These are phyloP conservation scores for Sycophila sp. DNA, from an alignment of 1,140 invertebrate genomes.

Conservation along the genomic window DNA sequence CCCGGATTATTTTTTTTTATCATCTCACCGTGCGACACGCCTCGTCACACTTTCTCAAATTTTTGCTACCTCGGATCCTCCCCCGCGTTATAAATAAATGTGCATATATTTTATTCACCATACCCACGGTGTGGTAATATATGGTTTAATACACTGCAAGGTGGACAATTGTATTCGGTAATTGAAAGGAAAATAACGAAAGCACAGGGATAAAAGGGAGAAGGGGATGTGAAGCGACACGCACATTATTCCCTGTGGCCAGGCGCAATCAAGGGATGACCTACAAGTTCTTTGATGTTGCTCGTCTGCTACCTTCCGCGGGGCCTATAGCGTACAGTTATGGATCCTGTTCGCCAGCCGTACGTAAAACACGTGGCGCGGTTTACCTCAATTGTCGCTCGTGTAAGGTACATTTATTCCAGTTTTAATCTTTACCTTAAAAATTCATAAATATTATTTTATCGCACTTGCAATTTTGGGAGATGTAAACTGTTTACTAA, in stretches of 20 bases:
- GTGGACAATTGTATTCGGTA: too few species aligned
- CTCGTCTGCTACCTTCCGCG: constrained; percentile 37
- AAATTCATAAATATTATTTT: too few species aligned
- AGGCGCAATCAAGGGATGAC: constrained; percentile 45
- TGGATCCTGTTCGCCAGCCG: constrained; percentile 14
- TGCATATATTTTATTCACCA: too few species aligned
- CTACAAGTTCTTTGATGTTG: constrained; percentile 49
- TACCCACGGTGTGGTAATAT: too few species aligned
- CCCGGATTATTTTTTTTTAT: constrained; percentile 43
- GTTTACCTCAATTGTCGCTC: constrained; percentile 21
- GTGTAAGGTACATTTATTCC: too few species aligned
- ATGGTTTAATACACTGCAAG: too few species aligned
- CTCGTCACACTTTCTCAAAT: background rate
- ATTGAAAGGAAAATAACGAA: background rate
- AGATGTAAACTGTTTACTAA: too few species aligned
- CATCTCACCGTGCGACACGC: background rate
- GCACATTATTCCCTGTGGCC: background rate
- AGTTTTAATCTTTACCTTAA: too few species aligned
- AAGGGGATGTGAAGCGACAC: background rate
- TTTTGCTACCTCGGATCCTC: background rate
- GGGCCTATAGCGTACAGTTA: too few species aligned
- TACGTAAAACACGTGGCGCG: constrained; percentile 40
- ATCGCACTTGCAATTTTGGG: too few species aligned
- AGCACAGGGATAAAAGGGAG: background rate
- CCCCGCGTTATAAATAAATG: background rate